These are phyloP conservation scores for Semicossyphus pulcher DNA, from an alignment of 2,113 vertebrate species.

Conservation along the genomic window DNA sequence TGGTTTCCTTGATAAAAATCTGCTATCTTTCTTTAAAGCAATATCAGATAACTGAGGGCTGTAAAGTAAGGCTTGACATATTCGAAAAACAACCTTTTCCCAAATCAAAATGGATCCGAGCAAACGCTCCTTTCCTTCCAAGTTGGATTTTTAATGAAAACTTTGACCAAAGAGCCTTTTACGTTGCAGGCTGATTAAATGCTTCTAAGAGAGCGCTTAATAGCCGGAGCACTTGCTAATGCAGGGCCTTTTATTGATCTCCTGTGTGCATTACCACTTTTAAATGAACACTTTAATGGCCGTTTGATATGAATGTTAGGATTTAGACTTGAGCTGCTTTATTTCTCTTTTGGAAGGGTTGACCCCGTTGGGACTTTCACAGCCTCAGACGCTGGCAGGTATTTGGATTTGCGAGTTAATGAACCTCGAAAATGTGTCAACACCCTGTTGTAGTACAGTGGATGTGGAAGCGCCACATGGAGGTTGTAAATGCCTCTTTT, in stretches of 20 bases:
- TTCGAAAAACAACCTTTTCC: not conserved
- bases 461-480: not conserved
- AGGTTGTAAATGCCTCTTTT: slow-evolving; percentile 32
- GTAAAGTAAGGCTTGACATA: not conserved
- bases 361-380: not conserved
- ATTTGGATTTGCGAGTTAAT: slow-evolving; percentile 26
- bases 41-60: not conserved
- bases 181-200: slow-evolving; percentile 23
- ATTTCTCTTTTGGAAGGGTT: not conserved
- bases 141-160: slow-evolving; percentile 7
- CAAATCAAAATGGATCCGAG: not conserved
- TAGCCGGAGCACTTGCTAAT: slow-evolving; percentile 17
- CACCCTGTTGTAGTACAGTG: not conserved
- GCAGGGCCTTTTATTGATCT: slow-evolving; percentile 15
- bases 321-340: not conserved
- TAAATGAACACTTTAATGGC: slow-evolving; percentile 12
- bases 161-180: slow-evolving; percentile 16
- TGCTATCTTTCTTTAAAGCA: not conserved
- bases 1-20: not conserved
- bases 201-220: slow-evolving; percentile 16
- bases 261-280: slow-evolving; percentile 6
- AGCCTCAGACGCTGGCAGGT: not conserved
- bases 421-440: slow-evolving; percentile 17
- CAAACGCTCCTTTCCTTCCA: no score
- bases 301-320: slow-evolving; percentile 5